Conservation (phyloP, 2,113 vertebrate genomes). For the Megaceryle torquata region DNA sequence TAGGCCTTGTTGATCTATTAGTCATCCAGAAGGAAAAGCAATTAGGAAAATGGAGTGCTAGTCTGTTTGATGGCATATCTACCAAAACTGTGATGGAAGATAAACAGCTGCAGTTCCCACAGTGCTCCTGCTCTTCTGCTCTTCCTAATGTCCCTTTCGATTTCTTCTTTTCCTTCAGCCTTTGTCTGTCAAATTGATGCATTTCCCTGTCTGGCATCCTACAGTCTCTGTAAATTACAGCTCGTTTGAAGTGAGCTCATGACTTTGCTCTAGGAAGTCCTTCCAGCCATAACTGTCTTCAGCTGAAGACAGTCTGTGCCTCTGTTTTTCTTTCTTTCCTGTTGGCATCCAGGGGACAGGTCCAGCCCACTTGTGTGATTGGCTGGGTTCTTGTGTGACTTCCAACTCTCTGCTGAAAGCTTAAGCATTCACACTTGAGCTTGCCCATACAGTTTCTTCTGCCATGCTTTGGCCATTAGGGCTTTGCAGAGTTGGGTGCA, state of each 20-base stretch:
- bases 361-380: background rate
- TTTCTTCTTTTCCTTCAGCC: conserved; percentile 20
- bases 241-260: background rate
- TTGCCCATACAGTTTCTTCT: accelerated
- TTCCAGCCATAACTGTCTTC: background rate
- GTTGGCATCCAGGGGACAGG: background rate
- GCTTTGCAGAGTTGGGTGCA: background rate
- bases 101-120: background rate
- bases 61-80: background rate
- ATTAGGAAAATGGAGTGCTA: conserved; percentile 32
- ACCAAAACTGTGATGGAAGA: conserved; percentile 2
- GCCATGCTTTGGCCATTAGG: background rate
- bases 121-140: background rate
- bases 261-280: background rate
- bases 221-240: background rate
- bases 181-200: conserved; percentile 51
- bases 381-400: background rate
- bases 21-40: conserved; percentile 30
- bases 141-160: conserved; percentile 5
- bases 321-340: background rate
- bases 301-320: background rate
- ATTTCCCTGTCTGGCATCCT: conserved; percentile 20
- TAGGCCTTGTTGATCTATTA: conserved; percentile 14
- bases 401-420: background rate
- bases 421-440: no score